Conservation (phyloP, 2,113 vertebrate species). For the Actenoides lindsayi region DNA sequence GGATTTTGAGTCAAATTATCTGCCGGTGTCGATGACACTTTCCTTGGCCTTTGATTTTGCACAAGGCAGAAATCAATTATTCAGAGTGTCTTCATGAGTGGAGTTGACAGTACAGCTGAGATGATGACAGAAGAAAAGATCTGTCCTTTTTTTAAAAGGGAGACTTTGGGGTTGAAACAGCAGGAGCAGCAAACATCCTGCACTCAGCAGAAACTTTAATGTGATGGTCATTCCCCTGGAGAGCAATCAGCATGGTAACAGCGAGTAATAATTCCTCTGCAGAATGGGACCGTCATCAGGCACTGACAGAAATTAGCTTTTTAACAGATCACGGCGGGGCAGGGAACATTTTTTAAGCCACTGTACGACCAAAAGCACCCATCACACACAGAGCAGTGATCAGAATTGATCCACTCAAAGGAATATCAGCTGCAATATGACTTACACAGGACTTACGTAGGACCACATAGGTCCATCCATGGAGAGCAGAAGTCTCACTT, state of each 20-base stretch:
- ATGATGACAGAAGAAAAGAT: neutral
- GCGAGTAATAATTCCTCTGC: neutral
- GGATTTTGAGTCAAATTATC: neutral
- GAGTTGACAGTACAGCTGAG: neutral
- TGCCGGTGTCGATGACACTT: neutral
- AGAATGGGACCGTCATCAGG: neutral
- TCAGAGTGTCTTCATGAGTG: neutral
- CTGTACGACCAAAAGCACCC: neutral
- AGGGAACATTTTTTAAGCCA: neutral
- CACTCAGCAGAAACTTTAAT: neutral
- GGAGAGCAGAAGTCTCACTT: neutral
- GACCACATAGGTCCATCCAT: neutral
- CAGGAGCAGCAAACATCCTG: neutral
- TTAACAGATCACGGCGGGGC: neutral
- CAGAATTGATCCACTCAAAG: neutral
- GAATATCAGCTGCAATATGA: neutral
- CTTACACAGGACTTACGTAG: neutral
- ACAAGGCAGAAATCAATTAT: neutral
- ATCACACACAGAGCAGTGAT: neutral
- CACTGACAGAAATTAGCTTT: neutral
- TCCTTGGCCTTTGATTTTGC: neutral
- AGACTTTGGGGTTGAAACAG: neutral
- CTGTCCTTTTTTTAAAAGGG: neutral
- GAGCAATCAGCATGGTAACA: neutral
- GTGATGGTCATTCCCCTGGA: neutral